Evolutionary conservation across 1,140 invertebrate species (phyloP), one percentile per base, ranked within the genome.

Genomic region (Drosophila seguyi): DNA sequence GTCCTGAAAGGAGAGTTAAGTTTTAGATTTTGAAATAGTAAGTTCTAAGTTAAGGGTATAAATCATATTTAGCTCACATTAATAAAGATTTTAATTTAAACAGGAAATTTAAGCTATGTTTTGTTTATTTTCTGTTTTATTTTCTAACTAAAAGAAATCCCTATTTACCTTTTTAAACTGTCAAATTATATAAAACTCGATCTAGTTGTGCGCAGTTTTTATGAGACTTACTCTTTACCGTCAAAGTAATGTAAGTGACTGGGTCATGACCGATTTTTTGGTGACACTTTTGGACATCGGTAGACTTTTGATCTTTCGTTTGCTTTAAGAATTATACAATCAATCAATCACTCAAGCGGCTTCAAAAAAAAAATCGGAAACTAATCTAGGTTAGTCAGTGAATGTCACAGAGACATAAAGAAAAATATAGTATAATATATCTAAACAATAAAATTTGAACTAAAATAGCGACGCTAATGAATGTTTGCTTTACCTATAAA

Each of bases 1-100:
- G 95, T 95, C 62, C 93, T 94, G 20, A 1, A 25, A 14, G 4
- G 1, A 5, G 10, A 1, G 3, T 18, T 41, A 1, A 4, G 6
- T 10, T 18, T 41, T 10, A 18, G 4, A 11, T 4, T 42, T 11
- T 42, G 0, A 41, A 18, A 18, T 18, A 42, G 11, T 4, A 18
- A 11, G n/a, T 42, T 1, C n/a, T 42, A 5, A 42, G 18, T 20
- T 0, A 1, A 31, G 39, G n/a, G 4, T 10, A n/a, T 18, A 18
- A 18, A 5, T 41, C 18, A 42, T 20, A 20, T 42, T 42, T 18
- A 42, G 11, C 3, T 39, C 6, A 16, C 0, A 7, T 6, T 39
- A 39, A 36, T 31, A 31, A 0, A 31, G 7, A 10, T 31, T 31
- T 2, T 11, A 31, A 31, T 11, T 31, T 31, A 10, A 31, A 4